A percentile compares a stretch with the other conserved stretches of the same genome.
These are phyloP conservation scores for Drosophila pruinosa DNA, from an alignment of 1,140 invertebrate genomes.

Conservation along the genomic window DNA sequence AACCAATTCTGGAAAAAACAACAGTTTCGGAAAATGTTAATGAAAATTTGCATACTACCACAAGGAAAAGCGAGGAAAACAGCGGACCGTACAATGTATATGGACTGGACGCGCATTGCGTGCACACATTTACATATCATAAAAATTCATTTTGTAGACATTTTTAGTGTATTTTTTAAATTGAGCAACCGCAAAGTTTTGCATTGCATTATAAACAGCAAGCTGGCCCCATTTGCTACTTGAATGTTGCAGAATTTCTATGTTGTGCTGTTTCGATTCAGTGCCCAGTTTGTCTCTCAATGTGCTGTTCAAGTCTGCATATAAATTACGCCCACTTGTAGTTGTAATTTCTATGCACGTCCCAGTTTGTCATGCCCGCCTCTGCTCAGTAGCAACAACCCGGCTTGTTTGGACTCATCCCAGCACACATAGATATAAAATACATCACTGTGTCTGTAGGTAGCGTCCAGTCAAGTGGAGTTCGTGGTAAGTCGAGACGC, in stretches of 20 bases:
- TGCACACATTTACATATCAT: slow-evolving; percentile 71
- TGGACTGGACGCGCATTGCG: slow-evolving; percentile 22
- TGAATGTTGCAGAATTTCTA: slow-evolving; percentile 41
- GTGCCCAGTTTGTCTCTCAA: slow-evolving; percentile 54
- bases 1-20: slow-evolving; percentile 37
- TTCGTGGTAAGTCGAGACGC: slow-evolving; percentile 26
- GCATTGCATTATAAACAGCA: slow-evolving; percentile 67
- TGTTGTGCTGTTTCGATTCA: slow-evolving; percentile 36
- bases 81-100: slow-evolving; percentile 1
- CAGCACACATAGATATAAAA: slow-evolving; percentile 49
- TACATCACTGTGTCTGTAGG: slow-evolving; percentile 65
- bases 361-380: slow-evolving; percentile 59
- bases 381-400: neutral
- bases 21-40: slow-evolving; percentile 42
- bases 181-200: slow-evolving; percentile 79
- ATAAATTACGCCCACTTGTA: slow-evolving; percentile 75
- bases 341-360: slow-evolving; percentile 73
- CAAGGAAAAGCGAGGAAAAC: neutral
- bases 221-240: slow-evolving; percentile 20
- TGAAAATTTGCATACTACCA: slow-evolving; percentile 38
- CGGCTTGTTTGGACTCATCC: neutral
- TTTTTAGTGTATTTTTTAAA: slow-evolving; percentile 77
- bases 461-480: slow-evolving; percentile 54
- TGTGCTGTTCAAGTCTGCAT: slow-evolving; percentile 75
- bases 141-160: slow-evolving; percentile 75